phyloP scores from a whole-genome alignment of 92 coral and sea anemone species.

The Anthopleura xanthogrammica region DNA sequence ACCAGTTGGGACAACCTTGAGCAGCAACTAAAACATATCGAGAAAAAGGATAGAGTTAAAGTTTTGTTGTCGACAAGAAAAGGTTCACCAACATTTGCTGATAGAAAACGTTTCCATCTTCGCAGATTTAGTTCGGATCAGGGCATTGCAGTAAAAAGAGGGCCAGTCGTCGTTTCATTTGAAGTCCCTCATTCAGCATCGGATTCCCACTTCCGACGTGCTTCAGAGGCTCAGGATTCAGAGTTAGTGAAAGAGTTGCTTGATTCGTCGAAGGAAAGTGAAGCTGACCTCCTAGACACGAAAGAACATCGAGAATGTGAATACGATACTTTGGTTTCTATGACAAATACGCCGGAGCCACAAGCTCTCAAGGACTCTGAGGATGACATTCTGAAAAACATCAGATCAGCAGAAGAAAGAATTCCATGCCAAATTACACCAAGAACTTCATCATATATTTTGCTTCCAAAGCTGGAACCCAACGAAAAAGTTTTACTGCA shows the following conservation, averaged over 20 bases:
- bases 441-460: conserved; percentile 78
- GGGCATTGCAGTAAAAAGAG: background rate
- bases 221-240: background rate
- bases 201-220: background rate
- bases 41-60: conserved; percentile 27
- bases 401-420: conserved; percentile 17
- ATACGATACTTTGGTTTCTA: conserved; percentile 22
- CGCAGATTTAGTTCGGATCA: conserved; percentile 24
- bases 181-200: conserved; percentile 4
- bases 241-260: background rate
- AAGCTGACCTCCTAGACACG: conserved; percentile 3
- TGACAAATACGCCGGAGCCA: conserved; percentile 27
- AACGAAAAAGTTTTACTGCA: conserved; percentile 61
- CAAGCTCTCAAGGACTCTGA: background rate
- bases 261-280: background rate
- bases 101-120: background rate
- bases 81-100: background rate
- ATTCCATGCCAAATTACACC: conserved; percentile 72
- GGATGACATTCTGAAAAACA: background rate
- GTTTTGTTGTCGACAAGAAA: background rate
- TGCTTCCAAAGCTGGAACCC: conserved; percentile 75
- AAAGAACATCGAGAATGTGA: conserved; percentile 31
- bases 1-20: conserved; percentile 37
- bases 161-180: background rate
- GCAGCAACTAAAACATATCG: conserved; percentile 34